Evolutionary conservation across 2,113 vertebrate genomes (phyloP), one percentile per base, ranked within the genome.

Genomic region (Lepidothrix coronata): DNA sequence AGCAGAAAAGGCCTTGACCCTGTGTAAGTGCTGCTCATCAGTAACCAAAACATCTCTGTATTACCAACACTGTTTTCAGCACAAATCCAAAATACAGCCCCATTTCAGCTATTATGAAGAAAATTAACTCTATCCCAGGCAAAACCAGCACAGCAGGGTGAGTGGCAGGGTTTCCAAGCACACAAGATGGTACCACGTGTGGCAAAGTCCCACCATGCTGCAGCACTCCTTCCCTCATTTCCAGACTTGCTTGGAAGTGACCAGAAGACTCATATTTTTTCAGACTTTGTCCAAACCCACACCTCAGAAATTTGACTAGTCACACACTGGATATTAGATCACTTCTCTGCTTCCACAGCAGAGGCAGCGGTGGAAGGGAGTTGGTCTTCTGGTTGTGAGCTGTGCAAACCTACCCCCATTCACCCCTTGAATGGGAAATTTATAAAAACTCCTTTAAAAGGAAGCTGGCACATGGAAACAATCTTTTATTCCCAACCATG

Each of bases 161-260:
- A 91, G 43, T 37, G 24, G 8, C 67, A 54, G 48, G 41, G 24
- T 30, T 52, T n/a, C 25, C 21, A 76, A 33, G 46, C 33, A 27
- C 28, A 51, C 37, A 20, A 52, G 49, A 35, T 55, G 62, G 14
- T 71, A 17, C 9, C 43, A 16, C 2, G 0, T 5, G 4, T 46
- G 28, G 49, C 6, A 1, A 58, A 31, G 24, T 22, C 18, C 20
- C 30, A 52, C 24, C 1, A 0, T 28, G 51, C 22, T 3, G 0
- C 30, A 35, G 33, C 30, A 41, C 12, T 54, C 25, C 20, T 71
- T 16, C n/a, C 28, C 37, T 77, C 43, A 14, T 48, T 83, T 52
- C n/a, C 58, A 77, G 51, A 48, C 21, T 35, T 66, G 4, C 31
- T 33, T 59, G 21, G 65, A 51, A 18, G 71, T 35, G 63, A 31